Base-by-base conservation (phyloP, 2,888 invertebrate genomes). In the Noctua fimbriata region DNA sequence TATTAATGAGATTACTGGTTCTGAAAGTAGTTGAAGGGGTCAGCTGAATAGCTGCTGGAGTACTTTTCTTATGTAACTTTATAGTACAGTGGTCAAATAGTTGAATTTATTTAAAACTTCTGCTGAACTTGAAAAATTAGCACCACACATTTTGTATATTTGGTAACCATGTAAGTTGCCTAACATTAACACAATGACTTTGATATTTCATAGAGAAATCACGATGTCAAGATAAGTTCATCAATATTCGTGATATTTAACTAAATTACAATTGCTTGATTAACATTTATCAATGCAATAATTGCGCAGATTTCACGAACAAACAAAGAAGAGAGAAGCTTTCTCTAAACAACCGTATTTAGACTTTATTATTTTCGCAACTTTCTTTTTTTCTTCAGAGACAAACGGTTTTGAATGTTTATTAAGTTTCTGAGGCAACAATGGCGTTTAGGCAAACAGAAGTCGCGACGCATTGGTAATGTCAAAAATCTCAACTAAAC, bases 1-100 rank as follows among this genome's bases (percentile, higher is more conserved):
- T 91, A 91, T 92, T 93, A 94, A 94, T 93, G 92, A 93, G 91
- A 92, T 93, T 91, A 91, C 91, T 87, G 75, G 90, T 89, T 90
- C 92, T 90, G 91, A 93, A 92, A 93, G 92, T 91, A 85, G 93
- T 90, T 86, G 87, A 79, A 75, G 82, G 76, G 81, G 86, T 88
- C 82, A 79, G 73, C 87, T 85, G 76, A 87, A 87, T 73, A 58
- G 58, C 71, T 77, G 76, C 76, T 76, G 28, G 52, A 76, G 81
- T 83, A 82, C 79, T 82, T 76, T 58, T 76, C 70, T 86, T 86
- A 79, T 79, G 32, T 87, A 91, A 89, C 80, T 81, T 86, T 84
- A 83, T 78, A 63, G 67, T 69, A 70, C 77, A 78, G 76, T 83
- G 80, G 18, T 18, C 79, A 80, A 77, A 12, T 5, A 18, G 52